Percentiles rank a stretch among this genome's conserved stretches.
Conservation (phyloP, 2,888 invertebrate species). For the Eutolmus rufibarbis region DNA sequence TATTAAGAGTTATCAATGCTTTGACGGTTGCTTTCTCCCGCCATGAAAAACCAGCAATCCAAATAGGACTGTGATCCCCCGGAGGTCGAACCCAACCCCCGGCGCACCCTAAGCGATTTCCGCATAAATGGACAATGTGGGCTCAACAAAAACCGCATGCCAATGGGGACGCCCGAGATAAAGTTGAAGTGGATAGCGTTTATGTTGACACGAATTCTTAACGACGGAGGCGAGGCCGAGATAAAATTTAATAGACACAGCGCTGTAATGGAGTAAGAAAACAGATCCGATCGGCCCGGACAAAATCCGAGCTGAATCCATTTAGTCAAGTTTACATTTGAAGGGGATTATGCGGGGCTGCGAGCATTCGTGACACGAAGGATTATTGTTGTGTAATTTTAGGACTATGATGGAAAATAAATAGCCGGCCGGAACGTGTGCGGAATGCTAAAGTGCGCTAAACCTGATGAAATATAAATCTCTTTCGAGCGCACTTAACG, state of each 20-base stretch:
- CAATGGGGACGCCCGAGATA: not conserved
- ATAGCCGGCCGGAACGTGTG: not conserved
- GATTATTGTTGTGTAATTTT: conserved; percentile 23
- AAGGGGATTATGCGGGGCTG: not conserved
- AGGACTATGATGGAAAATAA: conserved; percentile 2
- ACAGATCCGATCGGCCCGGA: conserved; percentile 14
- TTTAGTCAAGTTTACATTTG: conserved; percentile 34
- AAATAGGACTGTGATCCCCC: not conserved
- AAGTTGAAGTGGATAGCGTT: conserved; percentile 10
- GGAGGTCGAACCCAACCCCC: not conserved
- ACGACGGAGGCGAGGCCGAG: conserved; percentile 3
- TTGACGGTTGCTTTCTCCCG: not conserved
- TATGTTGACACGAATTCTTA: conserved; percentile 31
- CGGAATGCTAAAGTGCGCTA: not conserved
- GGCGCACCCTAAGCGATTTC: not conserved
- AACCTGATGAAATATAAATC: conserved; percentile 22
- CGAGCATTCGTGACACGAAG: conserved; percentile 7
- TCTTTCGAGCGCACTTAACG: conserved; percentile 2
- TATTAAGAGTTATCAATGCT: conserved; percentile 32
- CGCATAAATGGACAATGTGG: conserved; percentile 17
- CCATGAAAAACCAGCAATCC: conserved; percentile 15
- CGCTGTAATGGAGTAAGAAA: conserved; percentile 30
- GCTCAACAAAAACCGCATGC: not conserved
- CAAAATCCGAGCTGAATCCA: conserved; percentile 27
- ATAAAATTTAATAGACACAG: conserved; percentile 33